Base-by-base conservation (phyloP, 2,797 vertebrate species). In the Mormyrops boulengeri region DNA sequence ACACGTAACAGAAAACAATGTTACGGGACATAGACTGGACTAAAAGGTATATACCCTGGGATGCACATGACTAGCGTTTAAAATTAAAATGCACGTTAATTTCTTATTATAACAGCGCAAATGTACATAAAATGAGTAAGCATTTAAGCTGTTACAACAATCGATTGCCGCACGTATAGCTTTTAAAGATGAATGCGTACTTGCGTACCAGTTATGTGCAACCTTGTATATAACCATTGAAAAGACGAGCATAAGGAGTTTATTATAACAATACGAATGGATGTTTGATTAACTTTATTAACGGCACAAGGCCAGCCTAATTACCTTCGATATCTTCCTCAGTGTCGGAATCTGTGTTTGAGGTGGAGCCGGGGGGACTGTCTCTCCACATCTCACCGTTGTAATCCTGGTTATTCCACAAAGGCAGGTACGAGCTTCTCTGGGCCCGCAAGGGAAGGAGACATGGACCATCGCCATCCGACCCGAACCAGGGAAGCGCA, bases 361-460 rank as follows among this genome's bases (percentile, higher is more conserved):
- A 92, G 0, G 91, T 91, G 26, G 84, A 12, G 19, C 89, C n/a
- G 57, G 94, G 92, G 3, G 93, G 92, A 2, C 91, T 49, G n/a
- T 93, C 91, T 30, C 89, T 93, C 96, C 96, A 96, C 55, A 0
- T 73, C 12, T 91, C 91, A 0, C 96, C 95, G 0, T 86, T 91
- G 90, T 92, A 94, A 91, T 96, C 95, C 77, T 92, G 91, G 4
- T 93, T 95, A 88, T 96, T 96, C 96, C 96, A 97, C 88, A 96
- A 92, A 0, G 95, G 94, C 0, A 96, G 93, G 8, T 95, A 96
- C 5, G 93, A 88, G 1, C 86, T 94, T 77, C 96, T 91, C 60
- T 90, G 93, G 89, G 96, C 96, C 91, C 95, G 92, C 41, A 97
- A 93, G 0, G 96, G 96, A 19, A 92, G 26, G n/a, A 90, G 0